These are phyloP conservation scores for Aldabrachelys gigantea DNA, from an alignment of 2,113 vertebrate genomes.

Conservation along the genomic window DNA sequence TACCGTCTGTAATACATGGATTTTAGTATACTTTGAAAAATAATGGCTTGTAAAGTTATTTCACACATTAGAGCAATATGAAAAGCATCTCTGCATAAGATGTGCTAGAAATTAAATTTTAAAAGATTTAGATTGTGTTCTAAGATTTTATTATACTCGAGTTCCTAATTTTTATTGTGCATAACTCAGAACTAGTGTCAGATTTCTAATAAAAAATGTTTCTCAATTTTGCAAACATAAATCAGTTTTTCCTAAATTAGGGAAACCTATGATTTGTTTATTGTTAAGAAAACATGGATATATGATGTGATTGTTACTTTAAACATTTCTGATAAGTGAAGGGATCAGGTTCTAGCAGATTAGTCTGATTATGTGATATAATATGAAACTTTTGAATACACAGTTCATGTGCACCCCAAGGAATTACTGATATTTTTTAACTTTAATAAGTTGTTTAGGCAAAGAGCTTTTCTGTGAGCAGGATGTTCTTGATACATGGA, in stretches of 20 bases:
- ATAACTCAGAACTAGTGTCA: conserved; percentile 44
- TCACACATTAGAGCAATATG: background rate
- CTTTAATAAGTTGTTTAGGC: background rate
- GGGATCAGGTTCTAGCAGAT: background rate
- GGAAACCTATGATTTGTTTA: conserved; percentile 19
- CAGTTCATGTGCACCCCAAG: background rate
- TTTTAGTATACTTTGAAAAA: background rate
- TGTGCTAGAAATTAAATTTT: conserved; percentile 12
- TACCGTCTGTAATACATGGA: background rate
- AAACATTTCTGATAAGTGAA: conserved; percentile 53
- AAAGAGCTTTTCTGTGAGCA: background rate
- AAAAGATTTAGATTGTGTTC: conserved; percentile 22
- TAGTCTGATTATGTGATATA: conserved; percentile 23
- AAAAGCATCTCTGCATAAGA: background rate
- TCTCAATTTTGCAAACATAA: conserved; percentile 32
- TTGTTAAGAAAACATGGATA: conserved; percentile 26
- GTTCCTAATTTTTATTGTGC: conserved; percentile 44
- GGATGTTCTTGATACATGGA: background rate
- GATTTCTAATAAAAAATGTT: conserved; percentile 51
- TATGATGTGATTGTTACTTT: conserved; percentile 14
- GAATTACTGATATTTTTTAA: conserved; percentile 15
- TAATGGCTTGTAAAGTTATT: conserved; percentile 6
- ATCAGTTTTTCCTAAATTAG: conserved; percentile 41
- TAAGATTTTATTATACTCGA: background rate
- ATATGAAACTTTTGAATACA: conserved; percentile 16